Conservation (phyloP, 2,113 vertebrate genomes). For the Ramphastos sulfuratus region DNA sequence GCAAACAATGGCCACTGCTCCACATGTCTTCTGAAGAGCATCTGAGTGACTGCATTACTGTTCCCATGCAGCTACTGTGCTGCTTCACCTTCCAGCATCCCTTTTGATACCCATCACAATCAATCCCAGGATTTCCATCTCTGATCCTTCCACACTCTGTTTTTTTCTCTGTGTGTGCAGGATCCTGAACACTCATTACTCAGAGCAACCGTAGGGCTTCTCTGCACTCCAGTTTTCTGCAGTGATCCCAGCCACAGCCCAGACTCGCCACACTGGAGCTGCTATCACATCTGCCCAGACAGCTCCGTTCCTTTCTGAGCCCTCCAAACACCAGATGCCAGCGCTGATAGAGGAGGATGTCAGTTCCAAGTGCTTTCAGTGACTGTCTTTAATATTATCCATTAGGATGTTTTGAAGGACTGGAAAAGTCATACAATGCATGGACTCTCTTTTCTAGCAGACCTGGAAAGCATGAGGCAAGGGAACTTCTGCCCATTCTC, state of each 20-base stretch:
- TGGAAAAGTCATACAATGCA: neutral
- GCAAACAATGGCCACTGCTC: neutral
- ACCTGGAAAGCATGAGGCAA: neutral
- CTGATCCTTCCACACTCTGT: neutral
- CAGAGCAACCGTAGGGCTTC: neutral
- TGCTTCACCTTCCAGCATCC: neutral
- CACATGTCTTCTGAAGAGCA: neutral
- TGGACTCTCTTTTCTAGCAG: neutral
- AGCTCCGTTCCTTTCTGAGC: neutral
- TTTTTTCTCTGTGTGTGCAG: neutral
- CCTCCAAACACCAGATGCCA: constrained; percentile 38
- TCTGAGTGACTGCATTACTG: neutral
- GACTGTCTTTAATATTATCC: neutral
- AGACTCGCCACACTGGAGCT: neutral
- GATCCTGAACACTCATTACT: neutral
- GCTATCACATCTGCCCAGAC: constrained; percentile 36
- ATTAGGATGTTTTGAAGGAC: neutral
- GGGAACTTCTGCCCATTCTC: neutral
- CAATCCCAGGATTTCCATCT: neutral
- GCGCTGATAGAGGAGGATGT: constrained; percentile 5
- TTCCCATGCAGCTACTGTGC: fast-evolving
- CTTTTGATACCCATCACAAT: neutral
- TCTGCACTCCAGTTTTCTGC: neutral
- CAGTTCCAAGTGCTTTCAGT: neutral
- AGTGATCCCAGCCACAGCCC: neutral